Evolutionary conservation across 2,797 vertebrate genomes (phyloP).

Genomic region (Esox masquinongy): DNA sequence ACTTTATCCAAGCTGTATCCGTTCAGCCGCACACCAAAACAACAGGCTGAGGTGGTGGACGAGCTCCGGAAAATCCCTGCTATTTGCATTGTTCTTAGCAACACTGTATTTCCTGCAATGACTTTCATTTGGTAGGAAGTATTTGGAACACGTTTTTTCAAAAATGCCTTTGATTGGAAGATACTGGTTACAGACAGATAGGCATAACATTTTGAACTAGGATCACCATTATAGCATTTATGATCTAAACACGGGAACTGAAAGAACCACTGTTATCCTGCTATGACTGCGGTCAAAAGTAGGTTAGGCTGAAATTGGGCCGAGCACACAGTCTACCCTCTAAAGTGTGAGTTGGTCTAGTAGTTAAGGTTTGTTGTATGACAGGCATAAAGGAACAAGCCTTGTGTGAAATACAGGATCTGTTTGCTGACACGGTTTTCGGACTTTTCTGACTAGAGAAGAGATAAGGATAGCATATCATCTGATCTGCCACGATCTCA

Average conservation of each 20-base stretch:
- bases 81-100: constrained; percentile 19
- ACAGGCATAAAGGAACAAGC: constrained; percentile 33
- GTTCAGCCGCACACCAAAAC: constrained; percentile 31
- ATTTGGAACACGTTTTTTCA: not conserved
- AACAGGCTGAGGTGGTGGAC: constrained; percentile 42
- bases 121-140: not conserved
- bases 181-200: not conserved
- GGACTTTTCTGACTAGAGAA: constrained; percentile 26
- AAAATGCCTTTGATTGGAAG: not conserved
- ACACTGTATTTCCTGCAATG: not conserved
- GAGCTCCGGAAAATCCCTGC: constrained; percentile 38
- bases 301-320: not conserved
- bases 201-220: not conserved
- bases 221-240: not conserved
- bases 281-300: not conserved
- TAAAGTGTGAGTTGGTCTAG: not conserved
- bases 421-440: constrained; percentile 46
- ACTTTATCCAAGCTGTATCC: constrained; percentile 51
- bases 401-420: constrained; percentile 41
- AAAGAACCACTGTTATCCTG: not conserved
- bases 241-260: not conserved
- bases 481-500: constrained; percentile 42
- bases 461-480: constrained; percentile 20
- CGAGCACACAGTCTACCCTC: not conserved
- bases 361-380: constrained; percentile 24